Percentiles rank a stretch among this genome's conserved stretches.
These are phyloP conservation scores for Esperia sulphurella DNA, from an alignment of 2,888 invertebrate genomes.

Conservation along the genomic window DNA sequence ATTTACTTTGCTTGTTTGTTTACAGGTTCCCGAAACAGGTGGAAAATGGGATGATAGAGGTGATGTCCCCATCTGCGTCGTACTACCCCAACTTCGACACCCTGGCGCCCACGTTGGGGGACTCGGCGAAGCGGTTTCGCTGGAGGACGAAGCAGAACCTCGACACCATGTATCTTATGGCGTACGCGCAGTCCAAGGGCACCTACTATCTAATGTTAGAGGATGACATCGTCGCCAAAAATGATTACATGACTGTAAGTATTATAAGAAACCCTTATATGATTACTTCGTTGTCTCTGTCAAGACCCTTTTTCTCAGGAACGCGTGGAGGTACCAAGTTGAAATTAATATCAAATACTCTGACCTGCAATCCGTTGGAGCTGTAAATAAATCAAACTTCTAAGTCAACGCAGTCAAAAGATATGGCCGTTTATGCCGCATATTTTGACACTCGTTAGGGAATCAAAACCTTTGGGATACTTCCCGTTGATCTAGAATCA, in stretches of 20 bases:
- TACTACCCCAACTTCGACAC: conserved; percentile 93
- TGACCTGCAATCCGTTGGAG: too few relatives aligned
- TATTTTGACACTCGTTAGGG: too few relatives aligned
- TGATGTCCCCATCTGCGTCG: conserved; percentile 89
- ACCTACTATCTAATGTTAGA: conserved; percentile 95
- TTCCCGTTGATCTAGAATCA: too few relatives aligned
- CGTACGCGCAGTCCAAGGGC: conserved; percentile 92
- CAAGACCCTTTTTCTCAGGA: too few relatives aligned
- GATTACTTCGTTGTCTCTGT: too few relatives aligned
- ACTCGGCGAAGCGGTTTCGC: conserved; percentile 88
- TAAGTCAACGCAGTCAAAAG: too few relatives aligned
- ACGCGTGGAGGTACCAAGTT: too few relatives aligned
- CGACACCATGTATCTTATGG: conserved; percentile 96
- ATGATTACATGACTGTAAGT: conserved; percentile 81
- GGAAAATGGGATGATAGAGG: conserved; percentile 90
- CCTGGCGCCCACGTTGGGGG: conserved; percentile 89
- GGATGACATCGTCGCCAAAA: conserved; percentile 94
- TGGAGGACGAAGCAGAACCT: conserved; percentile 98
- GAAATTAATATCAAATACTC: too few relatives aligned
- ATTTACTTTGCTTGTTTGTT: neutral
- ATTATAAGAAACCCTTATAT: too few relatives aligned
- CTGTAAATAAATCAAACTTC: too few relatives aligned
- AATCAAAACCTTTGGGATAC: too few relatives aligned
- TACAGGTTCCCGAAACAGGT: conserved; percentile 86
- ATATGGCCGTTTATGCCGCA: too few relatives aligned